These are phyloP conservation scores for Temnopleurus reevesii DNA, from an alignment of 53 echinoderm and acorn worm genomes.

Conservation along the genomic window DNA sequence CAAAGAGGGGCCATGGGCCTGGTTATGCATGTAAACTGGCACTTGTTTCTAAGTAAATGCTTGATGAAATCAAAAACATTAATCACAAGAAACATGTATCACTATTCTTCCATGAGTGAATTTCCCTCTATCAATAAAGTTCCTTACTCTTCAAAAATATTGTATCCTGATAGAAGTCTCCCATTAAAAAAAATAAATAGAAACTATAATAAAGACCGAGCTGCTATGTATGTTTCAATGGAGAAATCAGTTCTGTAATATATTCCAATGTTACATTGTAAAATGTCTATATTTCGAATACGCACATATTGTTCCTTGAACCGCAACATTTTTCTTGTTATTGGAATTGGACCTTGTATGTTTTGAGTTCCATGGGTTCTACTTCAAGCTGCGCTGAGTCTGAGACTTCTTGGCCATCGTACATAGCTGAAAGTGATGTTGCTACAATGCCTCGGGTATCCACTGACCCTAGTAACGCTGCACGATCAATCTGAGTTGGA, in stretches of 20 bases:
- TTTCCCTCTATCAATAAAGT: no score
- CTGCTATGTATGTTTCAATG: no score
- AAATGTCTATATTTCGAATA: neutral
- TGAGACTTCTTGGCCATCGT: constrained; percentile 79
- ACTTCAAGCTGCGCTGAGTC: constrained; percentile 67
- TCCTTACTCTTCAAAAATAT: no score
- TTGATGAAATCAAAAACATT: no score
- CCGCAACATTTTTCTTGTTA: constrained; percentile 35
- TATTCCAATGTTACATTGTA: neutral
- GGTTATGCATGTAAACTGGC: no score
- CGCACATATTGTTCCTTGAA: neutral
- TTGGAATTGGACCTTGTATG: constrained; percentile 90
- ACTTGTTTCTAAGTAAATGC: no score
- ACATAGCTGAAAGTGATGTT: constrained; percentile 88
- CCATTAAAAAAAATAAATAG: no score
- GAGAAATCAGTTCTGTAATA: neutral
- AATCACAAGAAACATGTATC: no score
- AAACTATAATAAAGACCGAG: no score
- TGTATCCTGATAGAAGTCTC: no score
- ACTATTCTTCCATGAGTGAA: no score
- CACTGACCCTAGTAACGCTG: constrained; percentile 64
- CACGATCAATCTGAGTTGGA: constrained; percentile 54
- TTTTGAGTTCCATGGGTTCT: constrained; percentile 90
- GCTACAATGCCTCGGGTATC: constrained; percentile 72
- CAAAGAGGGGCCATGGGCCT: no score